Percentiles rank a stretch among this genome's conserved stretches.
Evolutionary conservation across 2,888 invertebrate genomes (phyloP).

Genomic region (Acleris literana): DNA sequence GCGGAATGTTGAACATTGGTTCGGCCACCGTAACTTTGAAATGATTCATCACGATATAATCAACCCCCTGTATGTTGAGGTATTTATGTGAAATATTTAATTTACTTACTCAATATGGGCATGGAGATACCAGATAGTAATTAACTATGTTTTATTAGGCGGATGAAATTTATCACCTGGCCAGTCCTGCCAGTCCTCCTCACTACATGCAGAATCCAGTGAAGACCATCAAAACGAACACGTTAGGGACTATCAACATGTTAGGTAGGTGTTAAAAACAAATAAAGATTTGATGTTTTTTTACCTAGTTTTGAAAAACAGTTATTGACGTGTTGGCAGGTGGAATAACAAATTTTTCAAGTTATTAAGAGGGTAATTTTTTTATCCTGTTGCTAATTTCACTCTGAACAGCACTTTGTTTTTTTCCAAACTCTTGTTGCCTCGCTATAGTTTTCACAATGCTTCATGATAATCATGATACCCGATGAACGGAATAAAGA

Average conservation of each 20-base stretch:
- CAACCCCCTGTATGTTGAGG: constrained; percentile 97
- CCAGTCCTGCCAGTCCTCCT: constrained; percentile 99
- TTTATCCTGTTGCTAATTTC: neutral
- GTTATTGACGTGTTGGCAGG: too few species aligned
- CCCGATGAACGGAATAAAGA: too few species aligned
- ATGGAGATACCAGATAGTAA: neutral
- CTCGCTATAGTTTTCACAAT: too few species aligned
- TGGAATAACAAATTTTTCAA: too few species aligned
- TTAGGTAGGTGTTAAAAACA: constrained; percentile 84
- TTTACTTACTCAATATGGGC: constrained; percentile 6
- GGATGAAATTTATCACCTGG: constrained; percentile 98
- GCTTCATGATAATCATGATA: too few species aligned
- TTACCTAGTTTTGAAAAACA: too few species aligned
- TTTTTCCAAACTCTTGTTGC: too few species aligned
- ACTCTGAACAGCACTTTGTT: too few species aligned
- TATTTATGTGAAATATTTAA: constrained; percentile 41
- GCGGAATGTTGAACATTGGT: constrained; percentile 99
- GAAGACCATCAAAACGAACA: constrained; percentile 99
- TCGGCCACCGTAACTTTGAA: constrained; percentile 99
- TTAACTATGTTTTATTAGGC: constrained; percentile 79
- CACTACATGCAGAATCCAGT: constrained; percentile 99
- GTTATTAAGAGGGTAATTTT: too few species aligned
- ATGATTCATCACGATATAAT: constrained; percentile 99
- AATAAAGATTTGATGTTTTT: neutral
- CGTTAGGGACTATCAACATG: constrained; percentile 97